Percentiles rank a stretch among this genome's conserved stretches.
Conservation (phyloP, 2,113 vertebrate genomes). For the Syngnathoides biaculeatus region DNA sequence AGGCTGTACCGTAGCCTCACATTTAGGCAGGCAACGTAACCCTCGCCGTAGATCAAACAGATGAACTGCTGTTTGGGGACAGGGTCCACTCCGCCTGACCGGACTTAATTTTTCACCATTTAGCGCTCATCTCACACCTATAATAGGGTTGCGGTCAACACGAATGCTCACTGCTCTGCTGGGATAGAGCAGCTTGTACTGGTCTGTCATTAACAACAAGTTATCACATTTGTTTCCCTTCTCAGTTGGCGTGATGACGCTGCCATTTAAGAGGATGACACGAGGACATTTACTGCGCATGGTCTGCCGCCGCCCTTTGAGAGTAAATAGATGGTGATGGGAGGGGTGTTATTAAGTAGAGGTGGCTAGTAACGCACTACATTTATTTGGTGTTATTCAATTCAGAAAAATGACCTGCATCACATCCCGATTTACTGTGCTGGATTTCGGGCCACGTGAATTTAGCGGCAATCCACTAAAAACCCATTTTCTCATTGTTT, state of each 20-base stretch:
- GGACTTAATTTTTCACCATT: constrained; percentile 70
- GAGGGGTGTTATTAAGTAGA: not conserved
- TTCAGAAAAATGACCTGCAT: too few species aligned
- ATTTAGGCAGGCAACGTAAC: constrained; percentile 61
- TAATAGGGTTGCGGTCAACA: constrained; percentile 62
- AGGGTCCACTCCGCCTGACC: constrained; percentile 58
- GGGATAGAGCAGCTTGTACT: constrained; percentile 39
- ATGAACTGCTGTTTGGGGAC: constrained; percentile 64
- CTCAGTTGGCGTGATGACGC: constrained; percentile 6
- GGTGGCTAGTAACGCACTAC: too few species aligned
- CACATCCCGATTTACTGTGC: too few species aligned
- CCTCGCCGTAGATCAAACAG: constrained; percentile 63
- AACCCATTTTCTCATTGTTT: too few species aligned
- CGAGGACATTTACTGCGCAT: constrained; percentile 20
- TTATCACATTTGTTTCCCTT: constrained; percentile 33
- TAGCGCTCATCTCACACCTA: constrained; percentile 64
- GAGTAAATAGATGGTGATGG: not conserved
- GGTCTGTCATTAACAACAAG: constrained; percentile 41
- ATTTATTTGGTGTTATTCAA: too few species aligned
- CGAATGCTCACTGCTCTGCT: constrained; percentile 44
- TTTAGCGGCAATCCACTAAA: too few species aligned
- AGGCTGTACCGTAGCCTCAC: constrained; percentile 39
- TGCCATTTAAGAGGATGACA: not conserved
- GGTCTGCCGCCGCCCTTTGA: not conserved
- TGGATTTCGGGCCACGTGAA: too few species aligned